Evolutionary conservation across 2,113 vertebrate genomes (phyloP).

Genomic region (Calidris pugnax): DNA sequence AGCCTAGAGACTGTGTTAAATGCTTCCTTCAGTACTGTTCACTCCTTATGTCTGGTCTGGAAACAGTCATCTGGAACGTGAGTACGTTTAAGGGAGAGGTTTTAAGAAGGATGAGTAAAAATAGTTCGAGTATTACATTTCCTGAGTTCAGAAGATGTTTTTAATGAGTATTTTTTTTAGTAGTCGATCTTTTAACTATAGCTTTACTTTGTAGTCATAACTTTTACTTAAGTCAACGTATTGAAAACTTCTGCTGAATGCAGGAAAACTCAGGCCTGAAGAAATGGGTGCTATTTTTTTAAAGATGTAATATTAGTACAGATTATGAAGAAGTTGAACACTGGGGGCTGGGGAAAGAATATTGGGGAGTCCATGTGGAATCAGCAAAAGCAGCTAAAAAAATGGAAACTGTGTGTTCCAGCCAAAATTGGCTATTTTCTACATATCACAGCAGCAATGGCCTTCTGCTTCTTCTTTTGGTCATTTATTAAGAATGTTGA

Average conservation of each 20-base stretch:
- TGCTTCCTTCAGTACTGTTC: background rate
- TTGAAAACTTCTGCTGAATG: background rate
- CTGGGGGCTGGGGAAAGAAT: background rate
- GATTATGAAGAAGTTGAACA: background rate
- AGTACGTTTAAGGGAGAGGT: background rate
- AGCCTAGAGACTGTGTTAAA: background rate
- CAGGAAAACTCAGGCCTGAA: background rate
- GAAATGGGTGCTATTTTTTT: background rate
- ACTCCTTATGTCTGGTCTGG: conserved; percentile 6
- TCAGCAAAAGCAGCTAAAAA: background rate
- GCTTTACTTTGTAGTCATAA: background rate
- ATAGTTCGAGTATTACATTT: background rate
- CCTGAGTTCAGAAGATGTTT: background rate
- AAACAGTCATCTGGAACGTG: background rate
- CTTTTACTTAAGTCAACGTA: background rate
- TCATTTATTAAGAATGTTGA: background rate
- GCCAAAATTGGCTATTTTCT: background rate
- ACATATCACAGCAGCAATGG: rapidly evolving
- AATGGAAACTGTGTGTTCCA: background rate
- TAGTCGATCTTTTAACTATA: background rate
- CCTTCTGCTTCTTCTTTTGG: background rate
- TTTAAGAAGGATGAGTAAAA: background rate
- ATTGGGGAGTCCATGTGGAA: background rate
- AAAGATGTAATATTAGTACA: background rate
- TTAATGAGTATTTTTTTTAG: background rate